Evolutionary conservation across 2,797 vertebrate genomes (phyloP).

Genomic region (Scyliorhinus canicula): DNA sequence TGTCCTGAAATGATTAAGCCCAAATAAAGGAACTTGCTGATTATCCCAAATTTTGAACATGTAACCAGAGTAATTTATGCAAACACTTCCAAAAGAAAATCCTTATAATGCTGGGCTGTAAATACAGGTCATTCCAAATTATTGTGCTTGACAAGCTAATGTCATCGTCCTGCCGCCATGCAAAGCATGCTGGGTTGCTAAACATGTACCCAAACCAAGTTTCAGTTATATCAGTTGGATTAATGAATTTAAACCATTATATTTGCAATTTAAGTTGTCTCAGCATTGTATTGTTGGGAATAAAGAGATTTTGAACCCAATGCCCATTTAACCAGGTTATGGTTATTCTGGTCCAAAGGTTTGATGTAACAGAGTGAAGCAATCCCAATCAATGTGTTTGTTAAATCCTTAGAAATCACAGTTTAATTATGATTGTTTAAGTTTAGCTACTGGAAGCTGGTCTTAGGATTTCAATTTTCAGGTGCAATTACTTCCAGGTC

Average conservation of each 20-base stretch:
- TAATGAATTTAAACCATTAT: not conserved
- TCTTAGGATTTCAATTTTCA: not conserved
- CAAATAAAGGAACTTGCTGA: not conserved
- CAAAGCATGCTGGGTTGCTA: not conserved
- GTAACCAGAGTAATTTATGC: not conserved
- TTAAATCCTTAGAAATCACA: not conserved
- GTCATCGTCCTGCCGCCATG: not conserved
- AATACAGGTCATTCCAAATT: not conserved
- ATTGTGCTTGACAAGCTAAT: not conserved
- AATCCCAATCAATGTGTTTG: not conserved
- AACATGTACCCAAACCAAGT: not conserved
- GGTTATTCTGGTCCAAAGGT: not conserved
- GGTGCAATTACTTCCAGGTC: not conserved
- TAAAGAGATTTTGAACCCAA: not conserved
- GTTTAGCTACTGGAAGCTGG: not conserved
- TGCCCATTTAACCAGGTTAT: not conserved
- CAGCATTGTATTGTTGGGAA: not conserved
- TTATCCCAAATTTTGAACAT: not conserved
- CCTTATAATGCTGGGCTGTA: not conserved
- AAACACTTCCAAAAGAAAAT: not conserved
- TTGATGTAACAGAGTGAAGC: not conserved
- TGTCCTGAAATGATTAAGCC: not conserved
- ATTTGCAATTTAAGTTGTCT: not conserved
- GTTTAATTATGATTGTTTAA: too few relatives aligned
- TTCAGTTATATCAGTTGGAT: not conserved